Evolutionary conservation across 2,888 invertebrate species (phyloP).

Genomic region (Pasiphila rectangulata): DNA sequence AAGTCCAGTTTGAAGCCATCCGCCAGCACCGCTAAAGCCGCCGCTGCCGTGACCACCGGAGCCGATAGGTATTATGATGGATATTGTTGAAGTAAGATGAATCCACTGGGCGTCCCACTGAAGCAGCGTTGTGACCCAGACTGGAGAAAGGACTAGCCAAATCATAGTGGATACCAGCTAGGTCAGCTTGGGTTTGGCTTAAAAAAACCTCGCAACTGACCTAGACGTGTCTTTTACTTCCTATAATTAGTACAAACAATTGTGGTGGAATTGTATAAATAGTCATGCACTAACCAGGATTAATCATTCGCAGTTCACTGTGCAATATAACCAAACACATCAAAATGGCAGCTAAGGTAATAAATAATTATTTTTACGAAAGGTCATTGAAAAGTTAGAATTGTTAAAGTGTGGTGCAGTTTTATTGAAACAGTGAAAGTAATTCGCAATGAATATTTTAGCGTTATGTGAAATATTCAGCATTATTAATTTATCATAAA

Average conservation of each 20-base stretch:
- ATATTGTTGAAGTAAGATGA: constrained; percentile 32
- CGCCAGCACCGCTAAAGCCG: constrained; percentile 20
- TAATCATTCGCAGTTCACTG: constrained; percentile 69
- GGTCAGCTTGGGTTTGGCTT: too few species aligned
- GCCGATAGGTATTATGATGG: constrained; percentile 29
- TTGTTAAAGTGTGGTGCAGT: constrained; percentile 1
- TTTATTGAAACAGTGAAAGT: too few species aligned
- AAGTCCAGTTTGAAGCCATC: constrained; percentile 25
- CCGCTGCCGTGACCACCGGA: constrained; percentile 9
- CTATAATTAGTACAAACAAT: constrained; percentile 65
- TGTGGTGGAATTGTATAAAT: constrained; percentile 62
- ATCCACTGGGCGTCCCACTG: constrained; percentile 21
- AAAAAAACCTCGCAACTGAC: constrained; percentile 65
- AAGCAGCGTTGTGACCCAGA: constrained; percentile 18
- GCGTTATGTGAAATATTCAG: too few species aligned
- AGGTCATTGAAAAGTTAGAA: constrained; percentile 20
- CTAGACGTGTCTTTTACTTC: constrained; percentile 73
- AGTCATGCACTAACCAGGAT: constrained; percentile 67
- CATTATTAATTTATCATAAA: too few species aligned
- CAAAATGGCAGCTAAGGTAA: constrained; percentile 77
- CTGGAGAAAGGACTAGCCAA: constrained; percentile 22
- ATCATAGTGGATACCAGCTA: constrained; percentile 22
- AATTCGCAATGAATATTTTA: too few species aligned
- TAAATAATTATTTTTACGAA: constrained; percentile 39
- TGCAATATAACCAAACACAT: constrained; percentile 57